These are phyloP conservation scores for Myotis findleyi DNA, from an alignment of 2,797 vertebrate genomes.

Conservation along the genomic window DNA sequence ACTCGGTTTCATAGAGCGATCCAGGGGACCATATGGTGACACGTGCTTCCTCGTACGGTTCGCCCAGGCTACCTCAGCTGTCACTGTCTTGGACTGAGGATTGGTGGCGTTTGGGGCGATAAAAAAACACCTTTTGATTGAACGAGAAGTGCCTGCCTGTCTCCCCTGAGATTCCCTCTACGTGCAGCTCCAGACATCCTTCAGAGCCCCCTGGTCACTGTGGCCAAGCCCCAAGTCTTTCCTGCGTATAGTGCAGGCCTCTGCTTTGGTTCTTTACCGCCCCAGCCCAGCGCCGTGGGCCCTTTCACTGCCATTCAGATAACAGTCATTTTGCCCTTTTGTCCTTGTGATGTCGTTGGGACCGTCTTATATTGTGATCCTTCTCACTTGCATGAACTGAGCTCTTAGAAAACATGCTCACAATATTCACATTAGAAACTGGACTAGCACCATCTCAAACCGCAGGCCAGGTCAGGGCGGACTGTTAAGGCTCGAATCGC, in stretches of 20 bases:
- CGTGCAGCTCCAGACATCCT: fast-evolving
- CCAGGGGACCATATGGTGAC: background rate
- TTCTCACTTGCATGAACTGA: background rate
- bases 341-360: background rate
- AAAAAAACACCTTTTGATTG: background rate
- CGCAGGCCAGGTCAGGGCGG: background rate
- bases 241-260: background rate
- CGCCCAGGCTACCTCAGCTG: background rate
- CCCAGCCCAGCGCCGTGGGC: background rate
- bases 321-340: background rate
- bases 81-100: background rate
- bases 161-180: background rate
- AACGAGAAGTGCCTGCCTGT: background rate
- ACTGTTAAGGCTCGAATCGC: background rate
- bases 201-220: background rate
- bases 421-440: background rate
- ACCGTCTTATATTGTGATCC: background rate
- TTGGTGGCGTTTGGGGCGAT: background rate
- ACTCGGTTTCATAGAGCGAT: background rate
- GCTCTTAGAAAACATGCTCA: background rate
- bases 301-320: background rate
- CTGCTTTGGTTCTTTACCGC: background rate
- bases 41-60: fast-evolving
- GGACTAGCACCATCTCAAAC: background rate
- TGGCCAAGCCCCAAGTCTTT: background rate